Conservation (phyloP, 2,113 vertebrate species). For the Prolemur simus region DNA sequence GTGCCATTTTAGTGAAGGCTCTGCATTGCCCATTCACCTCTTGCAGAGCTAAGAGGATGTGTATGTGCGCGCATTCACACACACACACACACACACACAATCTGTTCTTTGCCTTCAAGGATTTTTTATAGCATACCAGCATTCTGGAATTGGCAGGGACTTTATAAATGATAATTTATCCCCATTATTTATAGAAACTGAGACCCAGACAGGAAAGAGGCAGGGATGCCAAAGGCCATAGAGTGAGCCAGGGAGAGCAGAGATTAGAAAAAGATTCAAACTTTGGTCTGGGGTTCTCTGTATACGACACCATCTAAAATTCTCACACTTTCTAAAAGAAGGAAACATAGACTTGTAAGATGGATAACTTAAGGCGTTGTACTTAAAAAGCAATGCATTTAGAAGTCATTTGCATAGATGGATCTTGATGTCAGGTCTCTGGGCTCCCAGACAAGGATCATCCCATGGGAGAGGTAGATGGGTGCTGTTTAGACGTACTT, state of each 20-base stretch:
- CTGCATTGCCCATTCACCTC: not conserved
- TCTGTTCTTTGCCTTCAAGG: not conserved
- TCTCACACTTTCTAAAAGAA: not conserved
- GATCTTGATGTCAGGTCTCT: not conserved
- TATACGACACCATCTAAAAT: not conserved
- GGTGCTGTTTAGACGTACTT: not conserved
- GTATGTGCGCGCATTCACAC: fast-evolving
- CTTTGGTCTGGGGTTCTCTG: not conserved
- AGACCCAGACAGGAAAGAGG: not conserved
- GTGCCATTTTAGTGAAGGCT: not conserved
- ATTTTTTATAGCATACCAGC: not conserved
- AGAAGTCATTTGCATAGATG: not conserved
- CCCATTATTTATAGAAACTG: not conserved
- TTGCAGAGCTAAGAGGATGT: not conserved
- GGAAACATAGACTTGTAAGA: not conserved
- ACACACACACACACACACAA: not conserved
- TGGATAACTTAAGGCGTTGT: not conserved
- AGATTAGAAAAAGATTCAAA: not conserved
- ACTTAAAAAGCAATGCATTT: not conserved
- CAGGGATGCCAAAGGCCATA: not conserved
- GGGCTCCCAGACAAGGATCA: not conserved
- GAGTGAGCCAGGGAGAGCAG: not conserved
- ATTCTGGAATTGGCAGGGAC: not conserved
- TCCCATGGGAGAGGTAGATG: not conserved
- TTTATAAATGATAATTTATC: not conserved